Evolutionary conservation across 2,797 vertebrate species (phyloP).

Genomic region (Nasua narica): DNA sequence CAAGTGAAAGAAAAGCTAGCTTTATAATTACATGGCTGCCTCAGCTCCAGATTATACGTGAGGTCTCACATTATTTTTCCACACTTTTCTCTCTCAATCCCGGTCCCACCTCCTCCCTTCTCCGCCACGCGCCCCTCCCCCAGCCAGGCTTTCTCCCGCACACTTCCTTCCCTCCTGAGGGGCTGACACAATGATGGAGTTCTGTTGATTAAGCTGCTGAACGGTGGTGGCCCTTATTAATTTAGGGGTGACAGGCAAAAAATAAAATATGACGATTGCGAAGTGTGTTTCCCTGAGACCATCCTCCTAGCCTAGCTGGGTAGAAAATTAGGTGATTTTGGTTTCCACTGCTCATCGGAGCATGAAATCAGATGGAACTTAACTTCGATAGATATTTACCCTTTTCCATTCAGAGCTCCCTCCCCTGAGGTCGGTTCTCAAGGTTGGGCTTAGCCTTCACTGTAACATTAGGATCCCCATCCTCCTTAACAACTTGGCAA

Average conservation of each 20-base stretch:
- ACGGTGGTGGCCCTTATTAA: conserved; percentile 68
- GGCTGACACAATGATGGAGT: conserved; percentile 34
- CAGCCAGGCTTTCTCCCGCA: background rate
- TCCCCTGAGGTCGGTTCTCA: background rate
- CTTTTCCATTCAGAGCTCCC: background rate
- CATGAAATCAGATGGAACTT: conserved; percentile 64
- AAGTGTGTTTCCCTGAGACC: background rate
- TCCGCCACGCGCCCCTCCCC: background rate
- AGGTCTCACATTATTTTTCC: conserved; percentile 74
- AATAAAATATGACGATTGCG: conserved; percentile 43
- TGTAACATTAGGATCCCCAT: background rate
- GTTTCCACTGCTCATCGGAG: conserved; percentile 38
- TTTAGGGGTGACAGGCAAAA: conserved; percentile 69
- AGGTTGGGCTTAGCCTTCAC: background rate
- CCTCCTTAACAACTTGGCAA: background rate
- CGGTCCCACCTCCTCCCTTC: background rate
- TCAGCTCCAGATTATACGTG: conserved; percentile 69
- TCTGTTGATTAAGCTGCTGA: conserved; percentile 66
- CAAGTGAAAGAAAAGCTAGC: conserved; percentile 79
- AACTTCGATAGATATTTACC: conserved; percentile 59
- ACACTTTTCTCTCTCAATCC: conserved; percentile 26
- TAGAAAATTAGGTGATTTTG: conserved; percentile 66
- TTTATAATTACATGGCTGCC: conserved; percentile 79
- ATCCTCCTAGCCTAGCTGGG: conserved; percentile 41
- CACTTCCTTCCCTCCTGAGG: conserved; percentile 45